These are phyloP conservation scores for Chelonus formosanus DNA, from an alignment of 2,888 invertebrate genomes.

Conservation along the genomic window DNA sequence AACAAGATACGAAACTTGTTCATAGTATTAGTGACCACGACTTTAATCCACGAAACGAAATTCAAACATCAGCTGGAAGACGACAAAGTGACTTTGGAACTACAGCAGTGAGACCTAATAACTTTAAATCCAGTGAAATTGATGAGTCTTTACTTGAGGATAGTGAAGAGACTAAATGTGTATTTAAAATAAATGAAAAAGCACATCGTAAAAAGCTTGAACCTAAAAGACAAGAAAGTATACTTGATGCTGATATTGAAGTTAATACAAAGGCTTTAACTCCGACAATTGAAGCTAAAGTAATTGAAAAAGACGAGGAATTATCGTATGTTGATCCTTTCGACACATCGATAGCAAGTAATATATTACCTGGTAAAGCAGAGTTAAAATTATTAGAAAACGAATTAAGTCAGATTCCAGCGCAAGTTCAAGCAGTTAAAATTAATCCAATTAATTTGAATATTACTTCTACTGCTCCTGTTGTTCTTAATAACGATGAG, in stretches of 20 bases:
- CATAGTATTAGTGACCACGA: conserved; percentile 75
- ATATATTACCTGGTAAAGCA: conserved; percentile 79
- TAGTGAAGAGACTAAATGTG: conserved; percentile 32
- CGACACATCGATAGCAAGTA: conserved; percentile 84
- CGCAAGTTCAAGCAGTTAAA: conserved; percentile 59
- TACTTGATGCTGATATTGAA: conserved; percentile 68
- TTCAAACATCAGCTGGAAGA: conserved; percentile 59
- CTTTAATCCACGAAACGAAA: conserved; percentile 68
- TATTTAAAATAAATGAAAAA: conserved; percentile 32
- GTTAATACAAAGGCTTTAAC: conserved; percentile 78
- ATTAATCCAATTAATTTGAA: conserved; percentile 48
- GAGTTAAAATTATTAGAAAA: conserved; percentile 81
- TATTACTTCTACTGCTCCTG: conserved; percentile 10
- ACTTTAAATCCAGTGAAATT: conserved; percentile 38
- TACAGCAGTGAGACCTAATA: conserved; percentile 40
- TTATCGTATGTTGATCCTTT: conserved; percentile 78
- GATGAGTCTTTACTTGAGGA: conserved; percentile 42
- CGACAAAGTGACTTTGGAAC: conserved; percentile 67
- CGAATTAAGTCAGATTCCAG: conserved; percentile 73
- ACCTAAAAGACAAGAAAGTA: conserved; percentile 55
- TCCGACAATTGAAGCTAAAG: conserved; percentile 67
- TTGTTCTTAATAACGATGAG: conserved; percentile 45
- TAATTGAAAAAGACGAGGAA: conserved; percentile 58
- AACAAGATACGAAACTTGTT: conserved; percentile 44
- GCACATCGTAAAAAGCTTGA: conserved; percentile 24